phyloP scores from a whole-genome alignment of 1,140 invertebrate genomes.

The Ctenoplectra terminalis region DNA sequence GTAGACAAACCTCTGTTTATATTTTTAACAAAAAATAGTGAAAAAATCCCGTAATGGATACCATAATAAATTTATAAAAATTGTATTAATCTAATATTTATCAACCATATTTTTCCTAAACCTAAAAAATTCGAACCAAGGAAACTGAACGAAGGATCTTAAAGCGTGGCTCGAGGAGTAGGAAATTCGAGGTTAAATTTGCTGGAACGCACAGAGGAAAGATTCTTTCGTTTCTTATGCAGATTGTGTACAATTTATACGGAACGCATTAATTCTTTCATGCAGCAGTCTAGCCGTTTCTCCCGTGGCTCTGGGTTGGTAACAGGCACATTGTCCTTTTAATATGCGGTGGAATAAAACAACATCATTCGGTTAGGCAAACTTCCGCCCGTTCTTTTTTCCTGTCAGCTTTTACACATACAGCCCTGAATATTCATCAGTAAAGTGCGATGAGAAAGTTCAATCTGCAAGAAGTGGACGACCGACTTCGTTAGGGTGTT shows the following conservation, averaged over 20 bases:
- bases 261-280: conserved; percentile 3
- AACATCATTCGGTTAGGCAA: conserved; percentile 49
- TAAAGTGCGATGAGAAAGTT: conserved; percentile 56
- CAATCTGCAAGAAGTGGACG: conserved; percentile 56
- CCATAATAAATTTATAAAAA: no score
- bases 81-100: no score
- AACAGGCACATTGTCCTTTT: conserved; percentile 24
- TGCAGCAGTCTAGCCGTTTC: not conserved
- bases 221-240: conserved; percentile 29
- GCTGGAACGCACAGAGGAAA: not conserved
- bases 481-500: conserved; percentile 52
- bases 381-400: conserved; percentile 33
- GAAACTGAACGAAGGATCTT: not conserved
- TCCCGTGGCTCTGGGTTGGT: not conserved
- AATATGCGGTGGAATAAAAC: conserved; percentile 34
- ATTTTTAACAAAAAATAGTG: no score
- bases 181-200: conserved; percentile 21
- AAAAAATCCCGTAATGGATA: no score
- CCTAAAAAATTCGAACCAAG: not conserved
- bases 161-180: no score
- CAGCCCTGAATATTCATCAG: conserved; percentile 61
- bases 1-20: no score
- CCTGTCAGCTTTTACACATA: conserved; percentile 52
- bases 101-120: no score
- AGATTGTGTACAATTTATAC: conserved; percentile 37